phyloP scores from a whole-genome alignment of 2,113 vertebrate genomes.

The Cyanoramphus novaezelandiae region DNA sequence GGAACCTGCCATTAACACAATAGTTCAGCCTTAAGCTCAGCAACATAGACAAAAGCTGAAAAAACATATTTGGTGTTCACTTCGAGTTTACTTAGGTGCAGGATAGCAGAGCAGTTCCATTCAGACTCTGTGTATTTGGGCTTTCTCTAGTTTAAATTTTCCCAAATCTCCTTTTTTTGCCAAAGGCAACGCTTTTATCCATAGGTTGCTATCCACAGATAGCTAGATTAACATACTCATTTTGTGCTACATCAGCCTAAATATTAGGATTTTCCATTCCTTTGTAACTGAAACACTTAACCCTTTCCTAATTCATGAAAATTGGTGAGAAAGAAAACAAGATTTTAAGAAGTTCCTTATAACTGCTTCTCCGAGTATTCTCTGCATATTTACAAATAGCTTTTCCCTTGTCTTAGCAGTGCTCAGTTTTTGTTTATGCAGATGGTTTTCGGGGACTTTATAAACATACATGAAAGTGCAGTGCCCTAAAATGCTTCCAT shows the following conservation, averaged over 20 bases:
- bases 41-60: constrained; percentile 41
- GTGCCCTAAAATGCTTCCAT: not conserved
- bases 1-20: constrained; percentile 26
- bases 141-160: not conserved
- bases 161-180: not conserved
- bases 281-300: not conserved
- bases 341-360: not conserved
- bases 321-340: not conserved
- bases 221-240: not conserved
- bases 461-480: not conserved
- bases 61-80: constrained; percentile 30
- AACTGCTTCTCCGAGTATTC: not conserved
- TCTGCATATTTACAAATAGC: not conserved
- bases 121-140: not conserved
- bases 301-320: not conserved
- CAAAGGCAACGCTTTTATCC: not conserved
- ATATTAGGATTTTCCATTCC: not conserved
- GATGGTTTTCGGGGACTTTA: not conserved
- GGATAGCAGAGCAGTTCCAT: not conserved
- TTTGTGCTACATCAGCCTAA: not conserved
- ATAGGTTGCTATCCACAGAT: not conserved
- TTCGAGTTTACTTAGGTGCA: constrained; percentile 21
- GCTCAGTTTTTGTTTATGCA: not conserved
- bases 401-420: not conserved
- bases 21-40: not conserved